A percentile compares a stretch with the other conserved stretches of the same genome.
These are phyloP conservation scores for Catamblyrhynchus diadema DNA, from an alignment of 2,797 vertebrate genomes.

Conservation along the genomic window DNA sequence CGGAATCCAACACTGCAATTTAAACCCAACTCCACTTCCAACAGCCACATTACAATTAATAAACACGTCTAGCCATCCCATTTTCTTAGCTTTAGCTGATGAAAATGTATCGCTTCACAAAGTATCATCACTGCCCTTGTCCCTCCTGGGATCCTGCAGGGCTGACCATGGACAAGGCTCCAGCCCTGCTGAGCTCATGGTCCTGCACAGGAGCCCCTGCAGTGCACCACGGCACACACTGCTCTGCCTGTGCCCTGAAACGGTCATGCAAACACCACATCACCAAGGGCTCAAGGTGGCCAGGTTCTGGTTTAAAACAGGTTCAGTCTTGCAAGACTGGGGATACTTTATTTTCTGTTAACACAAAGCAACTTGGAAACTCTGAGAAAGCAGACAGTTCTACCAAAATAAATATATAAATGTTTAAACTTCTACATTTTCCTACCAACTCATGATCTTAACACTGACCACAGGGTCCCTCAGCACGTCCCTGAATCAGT, in stretches of 20 bases:
- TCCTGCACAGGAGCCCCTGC: not conserved
- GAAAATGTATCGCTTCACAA: not conserved
- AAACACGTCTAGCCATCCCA: not conserved
- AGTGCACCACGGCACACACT: fast-evolving
- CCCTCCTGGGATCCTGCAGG: not conserved
- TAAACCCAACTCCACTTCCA: not conserved
- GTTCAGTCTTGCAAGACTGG: not conserved
- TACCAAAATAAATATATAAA: not conserved
- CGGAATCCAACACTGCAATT: not conserved
- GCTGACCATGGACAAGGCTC: fast-evolving
- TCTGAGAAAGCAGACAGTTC: not conserved
- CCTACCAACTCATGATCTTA: not conserved
- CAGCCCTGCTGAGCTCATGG: fast-evolving
- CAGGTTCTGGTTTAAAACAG: not conserved
- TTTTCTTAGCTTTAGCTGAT: not conserved
- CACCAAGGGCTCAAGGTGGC: not conserved
- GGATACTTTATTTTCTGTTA: not conserved
- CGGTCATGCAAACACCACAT: fast-evolving
- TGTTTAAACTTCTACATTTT: not conserved
- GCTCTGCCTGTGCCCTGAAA: fast-evolving
- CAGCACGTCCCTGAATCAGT: not conserved
- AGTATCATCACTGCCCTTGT: not conserved
- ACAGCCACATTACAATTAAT: not conserved
- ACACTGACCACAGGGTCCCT: not conserved
- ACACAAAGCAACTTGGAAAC: not conserved